Percentiles rank a stretch among this genome's conserved stretches.
Evolutionary conservation across 2,113 vertebrate species (phyloP).

Genomic region (Calidris pugnax): DNA sequence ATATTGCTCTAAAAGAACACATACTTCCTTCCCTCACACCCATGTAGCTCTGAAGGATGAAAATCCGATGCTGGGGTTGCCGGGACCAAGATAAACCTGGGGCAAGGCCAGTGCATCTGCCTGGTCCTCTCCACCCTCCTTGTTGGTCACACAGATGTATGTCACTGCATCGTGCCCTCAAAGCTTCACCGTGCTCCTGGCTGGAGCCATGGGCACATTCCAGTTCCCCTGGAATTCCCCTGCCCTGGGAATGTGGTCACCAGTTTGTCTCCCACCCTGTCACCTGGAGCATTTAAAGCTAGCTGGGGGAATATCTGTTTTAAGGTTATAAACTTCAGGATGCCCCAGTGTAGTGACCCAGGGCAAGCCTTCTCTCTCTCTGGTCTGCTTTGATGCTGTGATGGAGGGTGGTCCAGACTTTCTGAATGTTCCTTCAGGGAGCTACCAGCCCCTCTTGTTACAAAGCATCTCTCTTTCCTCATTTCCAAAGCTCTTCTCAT

Average conservation of each 20-base stretch:
- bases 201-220: not conserved
- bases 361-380: not conserved
- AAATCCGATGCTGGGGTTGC: fast-evolving
- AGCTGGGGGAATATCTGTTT: not conserved
- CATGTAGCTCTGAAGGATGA: fast-evolving
- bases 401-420: not conserved
- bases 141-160: too few relatives aligned
- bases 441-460: not conserved
- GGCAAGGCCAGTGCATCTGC: not conserved
- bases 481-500: not conserved
- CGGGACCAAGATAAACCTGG: not conserved
- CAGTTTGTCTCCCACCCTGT: not conserved
- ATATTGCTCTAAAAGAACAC: fast-evolving
- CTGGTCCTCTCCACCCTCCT: not conserved
- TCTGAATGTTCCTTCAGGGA: not conserved
- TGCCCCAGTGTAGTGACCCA: fast-evolving
- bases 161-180: not conserved
- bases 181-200: not conserved
- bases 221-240: not conserved
- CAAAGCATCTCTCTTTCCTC: not conserved
- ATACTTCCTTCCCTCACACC: fast-evolving
- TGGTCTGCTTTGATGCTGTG: not conserved
- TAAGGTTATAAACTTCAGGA: not conserved
- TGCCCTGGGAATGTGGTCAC: not conserved
- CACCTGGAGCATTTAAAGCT: not conserved